Base-by-base conservation (phyloP, 2,797 vertebrate genomes). In the Ceryle rudis region DNA sequence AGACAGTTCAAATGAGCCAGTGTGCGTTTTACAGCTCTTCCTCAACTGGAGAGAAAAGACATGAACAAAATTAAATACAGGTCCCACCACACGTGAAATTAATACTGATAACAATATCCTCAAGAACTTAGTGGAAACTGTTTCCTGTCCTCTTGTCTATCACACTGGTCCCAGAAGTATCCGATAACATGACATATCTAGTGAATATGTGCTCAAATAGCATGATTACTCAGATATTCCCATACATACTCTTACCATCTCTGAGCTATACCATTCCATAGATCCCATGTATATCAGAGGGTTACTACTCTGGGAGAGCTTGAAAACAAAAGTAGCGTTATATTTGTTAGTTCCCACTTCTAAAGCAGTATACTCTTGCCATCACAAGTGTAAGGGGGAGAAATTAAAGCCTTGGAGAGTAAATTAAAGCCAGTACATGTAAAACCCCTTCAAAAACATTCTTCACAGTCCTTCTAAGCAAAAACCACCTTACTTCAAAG, bases 361-460 rank as follows among this genome's bases (percentile, higher is more conserved):
- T 80, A 89, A 95, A 89, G 49, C 31, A 17, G 26, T n/a, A 54
- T 61, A n/a, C 9, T 8, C 9, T 89, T 88, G 21, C 57, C 21
- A 46, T 83, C 82, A 66, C 10, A 77, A 81, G 33, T n/a, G 26
- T 61, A 25, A 22, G 19, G 85, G 90, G 8, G n/a, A 82, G 29
- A 93, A 92, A 89, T 81, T 84, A 89, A 90, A 90, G 62, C 23
- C n/a, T 84, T 6, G 2, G 58, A 89, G 35, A 7, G 17, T 75
- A 90, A 93, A 96, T 95, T 93, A 84, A 92, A 90, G 86, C 80
- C 90, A 93, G 60, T 74, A 35, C 14, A 3, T 67, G 47, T 67
- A 91, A 95, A 95, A 78, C 8, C 23, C 52, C 60, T 93, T 93
- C 70, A 90, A 87, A 91, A 95, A 87, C 80, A 73, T 31, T 95